Base-by-base conservation (phyloP, 2,113 vertebrate genomes). In the Vimba vimba region DNA sequence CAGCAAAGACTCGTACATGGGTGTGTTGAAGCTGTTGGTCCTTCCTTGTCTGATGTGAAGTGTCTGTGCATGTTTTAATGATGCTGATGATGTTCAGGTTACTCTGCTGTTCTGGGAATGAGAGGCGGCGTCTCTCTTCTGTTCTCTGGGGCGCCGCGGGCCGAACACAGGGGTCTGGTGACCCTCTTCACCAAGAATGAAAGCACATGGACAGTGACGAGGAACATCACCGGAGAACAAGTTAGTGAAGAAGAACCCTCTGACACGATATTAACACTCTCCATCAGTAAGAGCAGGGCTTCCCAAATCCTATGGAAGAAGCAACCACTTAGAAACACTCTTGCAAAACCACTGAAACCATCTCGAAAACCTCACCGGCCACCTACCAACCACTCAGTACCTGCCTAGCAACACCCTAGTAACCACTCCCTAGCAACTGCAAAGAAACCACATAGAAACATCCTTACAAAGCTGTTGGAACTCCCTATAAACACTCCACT, bases 121-220 rank as follows among this genome's bases (percentile, higher is more conserved):
- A 94, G 47, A 69, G 86, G 13, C 2, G 30, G 78, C 0, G 17
- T n/a, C 60, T 5, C 84, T 77, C 64, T 95, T 0, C 93, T 93
- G 75, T 93, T 95, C 79, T 79, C 93, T 0, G 95, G 95, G 19
- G 95, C 94, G 4, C 95, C 95, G 1, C 89, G 95, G 60, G 93
- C 87, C 74, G 1, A 88, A 2, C 93, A 95, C 89, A 91, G 0
- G 2, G 95, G 95, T 82, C 92, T 88, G 71, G 92, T 95, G 0
- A 60, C 94, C 33, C 5, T 94, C 82, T 95, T 95, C 74, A 88
- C 0, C 64, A 36, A 79, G 4, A 13, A 12, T 0, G 25, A 30
- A 6, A 10, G 4, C 2, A 64, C 43, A 0, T 95, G 93, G 94
- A 84, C 0, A 0, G 25, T 64, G 6, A 23, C 2, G 6, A 73